phyloP scores from a whole-genome alignment of 2,888 invertebrate genomes.

The Lepidochrysops patricia region DNA sequence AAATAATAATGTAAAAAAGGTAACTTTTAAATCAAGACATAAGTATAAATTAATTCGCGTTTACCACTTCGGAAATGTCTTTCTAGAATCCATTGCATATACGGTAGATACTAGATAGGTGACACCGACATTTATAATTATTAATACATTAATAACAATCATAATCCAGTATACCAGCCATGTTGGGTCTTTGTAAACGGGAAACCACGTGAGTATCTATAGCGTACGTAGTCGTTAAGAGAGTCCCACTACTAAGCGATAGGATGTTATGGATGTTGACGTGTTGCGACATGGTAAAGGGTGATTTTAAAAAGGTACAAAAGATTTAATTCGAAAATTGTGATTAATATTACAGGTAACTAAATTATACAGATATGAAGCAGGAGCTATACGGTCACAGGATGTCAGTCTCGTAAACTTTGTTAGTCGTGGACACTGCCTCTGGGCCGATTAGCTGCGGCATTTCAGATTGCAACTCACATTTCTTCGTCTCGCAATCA shows the following conservation, averaged over 20 bases:
- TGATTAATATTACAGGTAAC: not conserved
- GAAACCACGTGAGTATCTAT: not conserved
- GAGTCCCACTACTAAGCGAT: not conserved
- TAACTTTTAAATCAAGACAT: not conserved
- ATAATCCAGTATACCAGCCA: slow-evolving; percentile 30
- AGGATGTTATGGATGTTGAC: not conserved
- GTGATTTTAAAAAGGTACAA: not conserved
- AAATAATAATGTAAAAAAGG: not conserved
- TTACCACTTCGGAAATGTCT: not conserved
- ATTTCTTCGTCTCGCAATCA: slow-evolving; percentile 29
- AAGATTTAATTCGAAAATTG: not conserved
- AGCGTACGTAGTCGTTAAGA: not conserved
- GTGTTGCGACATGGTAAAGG: not conserved
- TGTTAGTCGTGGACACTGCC: slow-evolving; percentile 77
- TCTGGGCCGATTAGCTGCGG: slow-evolving; percentile 32
- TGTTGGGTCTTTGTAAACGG: slow-evolving; percentile 22
- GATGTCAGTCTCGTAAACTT: slow-evolving; percentile 95
- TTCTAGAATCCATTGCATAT: no score
- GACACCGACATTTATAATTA: slow-evolving; percentile 16
- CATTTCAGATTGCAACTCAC: slow-evolving; percentile 21
- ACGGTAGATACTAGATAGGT: not conserved
- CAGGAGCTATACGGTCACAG: slow-evolving; percentile 78
- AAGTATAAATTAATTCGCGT: not conserved
- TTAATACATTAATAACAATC: slow-evolving; percentile 22
- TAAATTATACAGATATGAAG: slow-evolving; percentile 39